Percentiles rank a stretch among this genome's conserved stretches.
Evolutionary conservation across 1,140 invertebrate species (phyloP).

Genomic region (Pachyrhynchus sulphureomaculatus): DNA sequence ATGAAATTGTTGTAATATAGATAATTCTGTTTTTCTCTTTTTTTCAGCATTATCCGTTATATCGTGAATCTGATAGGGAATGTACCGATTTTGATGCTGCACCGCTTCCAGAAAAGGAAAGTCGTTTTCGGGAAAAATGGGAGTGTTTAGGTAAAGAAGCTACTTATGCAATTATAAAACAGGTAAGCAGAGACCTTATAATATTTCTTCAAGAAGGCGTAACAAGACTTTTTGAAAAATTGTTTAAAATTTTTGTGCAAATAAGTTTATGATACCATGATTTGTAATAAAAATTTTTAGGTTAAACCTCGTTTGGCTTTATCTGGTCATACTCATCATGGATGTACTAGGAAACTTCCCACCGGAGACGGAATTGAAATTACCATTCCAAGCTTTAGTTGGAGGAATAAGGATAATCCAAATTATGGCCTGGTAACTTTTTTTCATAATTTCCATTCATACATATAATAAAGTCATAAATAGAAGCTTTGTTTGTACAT

Average conservation of each 20-base stretch:
- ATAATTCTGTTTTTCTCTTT: too few relatives aligned
- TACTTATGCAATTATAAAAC: constrained; percentile 66
- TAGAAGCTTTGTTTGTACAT: too few relatives aligned
- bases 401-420: constrained; percentile 91
- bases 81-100: constrained; percentile 81
- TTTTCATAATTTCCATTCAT: too few relatives aligned
- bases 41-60: constrained; percentile 89
- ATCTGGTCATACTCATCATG: constrained; percentile 91
- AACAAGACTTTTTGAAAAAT: too few relatives aligned
- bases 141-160: constrained; percentile 88
- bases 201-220: too few relatives aligned
- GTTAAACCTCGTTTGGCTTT: constrained; percentile 81
- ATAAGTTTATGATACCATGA: too few relatives aligned
- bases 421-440: constrained; percentile 80
- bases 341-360: constrained; percentile 65
- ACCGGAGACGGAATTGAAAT: constrained; percentile 62
- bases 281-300: too few relatives aligned
- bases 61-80: constrained; percentile 77
- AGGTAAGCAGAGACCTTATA: too few relatives aligned
- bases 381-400: constrained; percentile 91
- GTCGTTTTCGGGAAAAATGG: constrained; percentile 75
- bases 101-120: constrained; percentile 59
- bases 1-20: too few relatives aligned
- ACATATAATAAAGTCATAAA: too few relatives aligned
- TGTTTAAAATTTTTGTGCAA: too few relatives aligned